Evolutionary conservation across 2,113 vertebrate species (phyloP).

Genomic region (Brachypteracias leptosomus): DNA sequence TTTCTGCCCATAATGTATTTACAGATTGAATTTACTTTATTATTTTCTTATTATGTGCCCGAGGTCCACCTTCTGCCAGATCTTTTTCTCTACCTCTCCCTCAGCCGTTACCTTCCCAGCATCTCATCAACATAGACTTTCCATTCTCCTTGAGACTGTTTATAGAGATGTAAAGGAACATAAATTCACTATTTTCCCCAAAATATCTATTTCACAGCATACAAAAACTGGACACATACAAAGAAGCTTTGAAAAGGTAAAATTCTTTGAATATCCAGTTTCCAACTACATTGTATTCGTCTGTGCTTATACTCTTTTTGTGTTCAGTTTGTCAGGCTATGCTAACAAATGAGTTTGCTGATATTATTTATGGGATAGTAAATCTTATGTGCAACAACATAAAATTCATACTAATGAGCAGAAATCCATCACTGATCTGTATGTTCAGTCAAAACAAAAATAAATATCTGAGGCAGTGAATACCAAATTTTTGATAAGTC

Average conservation of each 20-base stretch:
- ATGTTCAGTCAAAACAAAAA: constrained; percentile 59
- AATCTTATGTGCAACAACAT: constrained; percentile 57
- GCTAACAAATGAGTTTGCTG: constrained; percentile 58
- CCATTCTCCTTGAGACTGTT: constrained; percentile 9
- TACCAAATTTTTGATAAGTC: constrained; percentile 18
- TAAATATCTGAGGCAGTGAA: constrained; percentile 33
- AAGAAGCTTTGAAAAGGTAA: constrained; percentile 25
- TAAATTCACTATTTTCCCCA: neutral
- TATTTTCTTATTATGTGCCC: neutral
- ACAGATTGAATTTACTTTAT: constrained; percentile 1
- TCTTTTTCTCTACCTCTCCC: constrained; percentile 22
- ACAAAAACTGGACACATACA: neutral
- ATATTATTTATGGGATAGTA: constrained; percentile 61
- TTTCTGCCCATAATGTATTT: neutral
- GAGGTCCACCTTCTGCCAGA: neutral
- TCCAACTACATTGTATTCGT: constrained; percentile 8
- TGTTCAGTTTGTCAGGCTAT: constrained; percentile 47
- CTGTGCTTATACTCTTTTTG: constrained; percentile 1
- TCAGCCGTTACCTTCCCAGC: constrained; percentile 26
- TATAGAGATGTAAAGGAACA: neutral
- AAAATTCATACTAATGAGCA: constrained; percentile 62
- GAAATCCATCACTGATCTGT: constrained; percentile 62
- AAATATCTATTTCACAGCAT: neutral
- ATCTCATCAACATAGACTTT: constrained; percentile 22
- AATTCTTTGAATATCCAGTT: neutral